Conservation (phyloP, 64 coral and sea anemone genomes). For the Actinia equina region DNA sequence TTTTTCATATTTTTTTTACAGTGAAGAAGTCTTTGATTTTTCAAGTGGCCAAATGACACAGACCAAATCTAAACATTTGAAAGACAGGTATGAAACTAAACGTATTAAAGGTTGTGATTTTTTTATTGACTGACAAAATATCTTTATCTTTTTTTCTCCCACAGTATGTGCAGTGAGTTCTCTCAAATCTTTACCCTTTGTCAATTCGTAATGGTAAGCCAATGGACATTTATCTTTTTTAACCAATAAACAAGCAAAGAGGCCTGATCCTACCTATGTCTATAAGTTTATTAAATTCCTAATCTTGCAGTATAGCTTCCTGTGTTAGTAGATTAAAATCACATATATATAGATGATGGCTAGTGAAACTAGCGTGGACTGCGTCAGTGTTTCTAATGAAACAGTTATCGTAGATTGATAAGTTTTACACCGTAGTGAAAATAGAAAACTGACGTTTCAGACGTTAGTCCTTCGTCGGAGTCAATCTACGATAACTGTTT, state of each 20-base stretch:
- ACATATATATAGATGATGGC: too few relatives aligned
- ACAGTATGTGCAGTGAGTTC: conserved; percentile 99
- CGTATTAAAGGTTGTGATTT: not conserved
- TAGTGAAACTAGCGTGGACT: too few relatives aligned
- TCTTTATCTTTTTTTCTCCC: not conserved
- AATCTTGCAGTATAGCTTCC: not conserved
- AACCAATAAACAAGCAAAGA: not conserved
- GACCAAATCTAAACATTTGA: conserved; percentile 94
- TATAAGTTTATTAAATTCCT: not conserved
- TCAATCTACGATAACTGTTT: too few relatives aligned
- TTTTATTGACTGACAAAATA: not conserved
- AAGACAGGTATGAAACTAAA: conserved; percentile 56
- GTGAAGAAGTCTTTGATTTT: conserved; percentile 99
- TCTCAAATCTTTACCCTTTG: conserved; percentile 98
- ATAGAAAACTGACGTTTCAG: too few relatives aligned
- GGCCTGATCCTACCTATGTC: too few relatives aligned
- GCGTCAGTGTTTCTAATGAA: too few relatives aligned
- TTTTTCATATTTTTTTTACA: conserved; percentile 20
- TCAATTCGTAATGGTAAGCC: conserved; percentile 93
- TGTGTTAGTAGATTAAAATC: not conserved
- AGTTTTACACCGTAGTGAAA: too few relatives aligned
- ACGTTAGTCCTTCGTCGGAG: too few relatives aligned
- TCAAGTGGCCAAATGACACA: conserved; percentile 99
- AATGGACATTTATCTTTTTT: not conserved
- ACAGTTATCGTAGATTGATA: too few relatives aligned